A percentile compares a stretch with the other conserved stretches of the same genome.
Evolutionary conservation across 1,140 invertebrate species (phyloP).

Genomic region (Hormaphis cornu): DNA sequence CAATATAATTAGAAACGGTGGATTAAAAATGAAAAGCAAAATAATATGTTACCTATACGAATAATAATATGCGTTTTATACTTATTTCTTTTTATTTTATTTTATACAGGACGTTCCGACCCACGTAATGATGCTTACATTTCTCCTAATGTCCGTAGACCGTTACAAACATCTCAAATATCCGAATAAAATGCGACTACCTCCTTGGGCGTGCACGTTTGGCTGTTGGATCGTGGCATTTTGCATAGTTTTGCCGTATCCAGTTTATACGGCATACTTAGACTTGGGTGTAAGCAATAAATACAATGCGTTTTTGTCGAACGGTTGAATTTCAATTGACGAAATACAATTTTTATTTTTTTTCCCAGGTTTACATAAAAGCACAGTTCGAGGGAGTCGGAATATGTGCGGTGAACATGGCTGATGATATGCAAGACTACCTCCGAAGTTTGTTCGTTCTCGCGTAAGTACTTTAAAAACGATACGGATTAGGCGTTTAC

Average conservation of each 20-base stretch:
- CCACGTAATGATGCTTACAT: slow-evolving; percentile 60
- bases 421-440: slow-evolving; percentile 56
- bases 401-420: slow-evolving; percentile 51
- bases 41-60: no score
- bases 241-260: slow-evolving; percentile 61
- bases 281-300: slow-evolving; percentile 33
- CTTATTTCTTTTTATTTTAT: no score
- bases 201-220: slow-evolving; percentile 55
- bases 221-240: slow-evolving; percentile 60
- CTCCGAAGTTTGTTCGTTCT: slow-evolving; percentile 51
- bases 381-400: slow-evolving; percentile 48
- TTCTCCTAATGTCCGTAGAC: slow-evolving; percentile 58
- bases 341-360: neutral
- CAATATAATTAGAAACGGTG: no score
- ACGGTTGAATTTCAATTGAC: neutral
- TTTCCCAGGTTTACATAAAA: slow-evolving; percentile 45
- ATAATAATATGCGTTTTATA: no score
- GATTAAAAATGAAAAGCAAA: no score
- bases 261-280: slow-evolving; percentile 48
- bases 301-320: no score
- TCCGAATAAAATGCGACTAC: slow-evolving; percentile 53
- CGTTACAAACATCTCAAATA: slow-evolving; percentile 55
- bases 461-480: slow-evolving; percentile 52
- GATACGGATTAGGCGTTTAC: no score
- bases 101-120: slow-evolving; percentile 54